Percentiles rank a stretch among this genome's conserved stretches.
Evolutionary conservation across 2,113 vertebrate genomes (phyloP).

Genomic region (Marmota flaviventris): DNA sequence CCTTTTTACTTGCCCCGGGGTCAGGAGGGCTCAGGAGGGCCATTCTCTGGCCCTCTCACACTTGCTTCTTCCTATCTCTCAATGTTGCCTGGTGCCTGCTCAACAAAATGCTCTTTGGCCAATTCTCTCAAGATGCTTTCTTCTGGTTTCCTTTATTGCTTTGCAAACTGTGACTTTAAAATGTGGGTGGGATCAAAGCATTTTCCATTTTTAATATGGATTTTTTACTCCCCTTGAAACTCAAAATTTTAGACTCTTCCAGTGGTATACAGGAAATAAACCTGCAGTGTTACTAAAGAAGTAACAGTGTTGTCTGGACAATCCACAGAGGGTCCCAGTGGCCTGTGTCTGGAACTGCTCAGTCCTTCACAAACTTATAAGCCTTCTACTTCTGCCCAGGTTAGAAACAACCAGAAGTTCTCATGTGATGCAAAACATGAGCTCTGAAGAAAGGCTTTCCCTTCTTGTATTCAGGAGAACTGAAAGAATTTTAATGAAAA

Average conservation of each 20-base stretch:
- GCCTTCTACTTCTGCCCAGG: neutral
- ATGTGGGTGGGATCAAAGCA: neutral
- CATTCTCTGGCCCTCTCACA: too few species aligned
- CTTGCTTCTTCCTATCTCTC: neutral
- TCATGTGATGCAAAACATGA: neutral
- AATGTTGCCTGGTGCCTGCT: neutral
- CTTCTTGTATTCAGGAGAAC: neutral
- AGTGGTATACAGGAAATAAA: neutral
- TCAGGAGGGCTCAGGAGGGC: neutral
- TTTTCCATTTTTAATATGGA: neutral
- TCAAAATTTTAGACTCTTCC: neutral
- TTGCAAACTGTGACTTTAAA: neutral
- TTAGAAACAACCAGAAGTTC: neutral
- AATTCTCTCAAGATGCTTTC: neutral
- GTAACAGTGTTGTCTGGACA: neutral
- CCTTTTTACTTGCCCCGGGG: neutral
- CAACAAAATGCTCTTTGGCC: neutral
- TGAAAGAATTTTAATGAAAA: neutral
- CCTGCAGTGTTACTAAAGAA: neutral
- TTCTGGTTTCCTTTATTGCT: neutral
- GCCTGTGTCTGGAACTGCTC: neutral
- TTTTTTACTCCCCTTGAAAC: neutral
- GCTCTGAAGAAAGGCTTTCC: neutral
- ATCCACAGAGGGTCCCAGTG: neutral
- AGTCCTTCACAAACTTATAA: too few species aligned